Percentiles rank a stretch among this genome's conserved stretches.
Evolutionary conservation across 1,140 invertebrate species (phyloP).

Genomic region (Megathymus violae): DNA sequence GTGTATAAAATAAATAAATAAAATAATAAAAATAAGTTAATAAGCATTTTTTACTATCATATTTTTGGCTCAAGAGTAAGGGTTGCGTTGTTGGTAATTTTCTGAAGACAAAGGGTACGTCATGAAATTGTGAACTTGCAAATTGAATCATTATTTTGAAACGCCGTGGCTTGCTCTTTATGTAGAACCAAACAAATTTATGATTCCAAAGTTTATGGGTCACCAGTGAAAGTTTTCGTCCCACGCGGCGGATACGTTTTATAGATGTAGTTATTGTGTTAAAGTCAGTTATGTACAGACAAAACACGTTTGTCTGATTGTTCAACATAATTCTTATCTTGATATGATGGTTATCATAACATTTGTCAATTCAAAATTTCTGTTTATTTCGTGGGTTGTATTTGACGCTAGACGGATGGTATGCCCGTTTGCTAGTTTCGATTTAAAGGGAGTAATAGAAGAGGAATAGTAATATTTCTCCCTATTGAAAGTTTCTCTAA

Average conservation of each 20-base stretch:
- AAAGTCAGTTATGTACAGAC: conserved; percentile 4
- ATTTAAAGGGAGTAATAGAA: too few species aligned
- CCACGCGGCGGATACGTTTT: conserved; percentile 32
- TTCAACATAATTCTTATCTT: background rate
- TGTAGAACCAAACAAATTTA: conserved; percentile 24
- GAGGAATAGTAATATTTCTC: too few species aligned
- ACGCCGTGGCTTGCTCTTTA: conserved; percentile 4
- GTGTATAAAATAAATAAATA: too few species aligned
- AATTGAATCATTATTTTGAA: conserved; percentile 6
- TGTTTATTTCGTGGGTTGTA: too few species aligned
- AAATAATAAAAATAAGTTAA: too few species aligned
- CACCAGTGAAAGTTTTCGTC: conserved; percentile 36
- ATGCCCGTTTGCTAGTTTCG: too few species aligned
- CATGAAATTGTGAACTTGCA: conserved; percentile 9
- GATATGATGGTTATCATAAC: conserved; percentile 7
- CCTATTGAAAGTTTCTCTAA: too few species aligned
- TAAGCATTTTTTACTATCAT: too few species aligned
- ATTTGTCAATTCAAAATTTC: too few species aligned
- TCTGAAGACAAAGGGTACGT: conserved; percentile 10
- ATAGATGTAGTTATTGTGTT: conserved; percentile 5
- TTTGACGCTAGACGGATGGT: too few species aligned
- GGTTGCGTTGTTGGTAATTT: conserved; percentile 5
- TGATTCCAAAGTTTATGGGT: conserved; percentile 24
- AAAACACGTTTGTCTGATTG: conserved; percentile 14
- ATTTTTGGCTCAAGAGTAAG: too few species aligned